Evolutionary conservation across 2,113 vertebrate genomes (phyloP), one percentile per base, ranked within the genome.

Genomic region (Aleadryas rufinucha): DNA sequence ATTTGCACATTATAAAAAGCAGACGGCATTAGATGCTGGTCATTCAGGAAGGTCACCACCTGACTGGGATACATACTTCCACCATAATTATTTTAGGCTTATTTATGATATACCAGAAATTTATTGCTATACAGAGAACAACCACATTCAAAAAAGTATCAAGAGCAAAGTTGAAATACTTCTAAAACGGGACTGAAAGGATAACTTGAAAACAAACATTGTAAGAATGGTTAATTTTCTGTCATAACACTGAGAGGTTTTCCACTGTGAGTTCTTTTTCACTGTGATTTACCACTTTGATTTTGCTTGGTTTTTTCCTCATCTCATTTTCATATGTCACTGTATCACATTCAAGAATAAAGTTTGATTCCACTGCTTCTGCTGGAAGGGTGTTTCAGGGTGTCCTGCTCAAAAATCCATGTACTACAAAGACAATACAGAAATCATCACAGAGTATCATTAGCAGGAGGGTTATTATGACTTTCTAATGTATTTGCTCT

Each of bases 31-130:
- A 21, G 81, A 81, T 64, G 66, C 56, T 95, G 93, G 80, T 56
- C 89, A 84, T 49, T 89, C 86, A 85, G 59, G 65, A 93, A 90
- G 87, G 95, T 81, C 88, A 95, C 41, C 42, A 54, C 42, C 76
- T 84, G 79, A 33, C 85, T 57, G 17, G 10, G 65, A 63, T 10
- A 71, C 15, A 5, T 8, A 65, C 18, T 74, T 53, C 47, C 68
- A 77, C 24, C 41, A 31, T 22, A 27, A 63, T 57, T 85, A 52
- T 26, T 69, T 77, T 12, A 84, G 59, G 47, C 17, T 31, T 35
- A 15, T 57, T 92, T 82, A 28, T 64, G 44, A 56, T 33, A 50
- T 11, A 47, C 4, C 50, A 54, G 20, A 49, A 54, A 81, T 63
- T 10, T 27, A 16, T 9, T 77, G 7, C 45, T 63, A 24, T 13